Evolutionary conservation across 1,140 invertebrate genomes (phyloP).

Genomic region (Atopsyche davidsoni): DNA sequence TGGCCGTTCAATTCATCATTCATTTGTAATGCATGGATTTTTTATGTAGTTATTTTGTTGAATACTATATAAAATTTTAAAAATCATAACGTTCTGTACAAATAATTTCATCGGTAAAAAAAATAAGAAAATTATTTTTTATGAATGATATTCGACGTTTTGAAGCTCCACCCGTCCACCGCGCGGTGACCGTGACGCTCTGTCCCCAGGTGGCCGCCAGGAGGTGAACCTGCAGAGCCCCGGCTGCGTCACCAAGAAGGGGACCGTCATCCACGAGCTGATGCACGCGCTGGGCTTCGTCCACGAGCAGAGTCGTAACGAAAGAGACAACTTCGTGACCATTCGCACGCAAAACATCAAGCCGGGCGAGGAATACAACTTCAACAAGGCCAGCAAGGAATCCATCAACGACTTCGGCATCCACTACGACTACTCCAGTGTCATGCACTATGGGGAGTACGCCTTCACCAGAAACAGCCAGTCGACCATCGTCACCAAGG

Average conservation of each 20-base stretch:
- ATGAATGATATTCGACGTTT: too few species aligned
- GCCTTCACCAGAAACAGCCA: conserved; percentile 70
- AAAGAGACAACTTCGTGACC: conserved; percentile 68
- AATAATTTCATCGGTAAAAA: too few species aligned
- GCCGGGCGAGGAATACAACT: conserved; percentile 57
- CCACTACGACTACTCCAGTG: conserved; percentile 71
- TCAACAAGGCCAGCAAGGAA: conserved; percentile 56
- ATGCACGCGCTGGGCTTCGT: conserved; percentile 81
- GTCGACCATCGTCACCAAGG: conserved; percentile 64
- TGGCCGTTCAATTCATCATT: too few species aligned
- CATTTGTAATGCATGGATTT: too few species aligned
- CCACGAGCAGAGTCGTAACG: conserved; percentile 79
- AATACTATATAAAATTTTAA: too few species aligned
- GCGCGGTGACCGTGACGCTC: too few species aligned
- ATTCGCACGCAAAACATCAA: conserved; percentile 71
- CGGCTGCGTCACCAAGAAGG: conserved; percentile 66
- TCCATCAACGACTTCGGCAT: conserved; percentile 58
- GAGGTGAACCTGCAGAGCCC: conserved; percentile 68
- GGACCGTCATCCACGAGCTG: conserved; percentile 77
- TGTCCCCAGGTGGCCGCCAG: conserved; percentile 49
- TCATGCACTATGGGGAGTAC: conserved; percentile 77
- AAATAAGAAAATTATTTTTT: too few species aligned
- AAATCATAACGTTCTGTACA: too few species aligned
- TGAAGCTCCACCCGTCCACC: too few species aligned
- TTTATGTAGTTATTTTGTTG: too few species aligned